These are phyloP conservation scores for Sesia bembeciformis DNA, from an alignment of 2,888 invertebrate genomes.

Conservation along the genomic window DNA sequence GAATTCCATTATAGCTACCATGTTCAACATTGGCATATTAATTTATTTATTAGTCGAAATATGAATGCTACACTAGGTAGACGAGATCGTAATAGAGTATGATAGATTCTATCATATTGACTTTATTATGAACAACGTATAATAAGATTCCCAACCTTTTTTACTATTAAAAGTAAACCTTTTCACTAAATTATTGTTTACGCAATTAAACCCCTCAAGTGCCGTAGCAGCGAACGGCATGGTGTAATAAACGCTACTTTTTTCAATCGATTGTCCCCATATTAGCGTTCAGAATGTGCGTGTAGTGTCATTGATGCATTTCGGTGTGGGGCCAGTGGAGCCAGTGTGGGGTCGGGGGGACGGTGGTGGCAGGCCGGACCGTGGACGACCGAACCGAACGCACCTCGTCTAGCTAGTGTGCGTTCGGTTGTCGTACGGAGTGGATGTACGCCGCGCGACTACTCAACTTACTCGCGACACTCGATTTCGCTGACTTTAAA, in stretches of 20 bases:
- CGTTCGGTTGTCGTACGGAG: slow-evolving; percentile 52
- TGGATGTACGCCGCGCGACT: slow-evolving; percentile 55
- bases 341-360: slow-evolving; percentile 38
- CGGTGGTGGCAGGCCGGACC: slow-evolving; percentile 42
- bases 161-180: too few species aligned
- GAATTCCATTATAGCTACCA: too few species aligned
- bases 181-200: too few species aligned
- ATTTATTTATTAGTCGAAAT: too few species aligned
- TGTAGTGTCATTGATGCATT: slow-evolving; percentile 73
- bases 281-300: slow-evolving; percentile 57
- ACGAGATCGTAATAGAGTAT: too few species aligned
- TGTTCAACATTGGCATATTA: too few species aligned
- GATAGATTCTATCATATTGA: too few species aligned
- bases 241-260: slow-evolving; percentile 12
- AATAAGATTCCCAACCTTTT: too few species aligned
- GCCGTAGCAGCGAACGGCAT: not conserved
- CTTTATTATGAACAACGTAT: too few species aligned
- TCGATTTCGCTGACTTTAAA: slow-evolving; percentile 38
- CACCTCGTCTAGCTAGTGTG: slow-evolving; percentile 36
- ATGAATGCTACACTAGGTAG: too few species aligned
- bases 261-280: slow-evolving; percentile 51
- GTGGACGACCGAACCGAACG: slow-evolving; percentile 3
- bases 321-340: slow-evolving; percentile 59
- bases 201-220: not conserved
- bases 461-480: slow-evolving; percentile 60